Evolutionary conservation across 2,797 vertebrate species (phyloP).

Genomic region (Gymnothorax reevesii): DNA sequence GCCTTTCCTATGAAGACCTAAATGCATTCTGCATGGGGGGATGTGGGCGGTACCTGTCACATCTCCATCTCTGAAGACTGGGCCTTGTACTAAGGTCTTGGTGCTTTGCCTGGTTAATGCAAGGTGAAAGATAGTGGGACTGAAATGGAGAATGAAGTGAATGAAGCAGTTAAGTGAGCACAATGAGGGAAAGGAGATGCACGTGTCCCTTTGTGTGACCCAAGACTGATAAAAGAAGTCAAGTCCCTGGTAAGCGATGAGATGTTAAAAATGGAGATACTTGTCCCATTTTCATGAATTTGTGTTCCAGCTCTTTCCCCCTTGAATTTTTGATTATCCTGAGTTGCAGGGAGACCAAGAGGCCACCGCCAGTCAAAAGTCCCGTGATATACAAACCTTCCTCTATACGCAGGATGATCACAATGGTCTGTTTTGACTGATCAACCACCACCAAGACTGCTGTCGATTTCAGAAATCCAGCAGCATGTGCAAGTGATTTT

Average conservation of each 20-base stretch:
- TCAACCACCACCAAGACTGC: background rate
- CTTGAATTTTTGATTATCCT: background rate
- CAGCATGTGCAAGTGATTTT: background rate
- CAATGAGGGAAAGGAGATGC: background rate
- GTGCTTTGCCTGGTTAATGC: background rate
- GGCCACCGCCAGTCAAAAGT: background rate
- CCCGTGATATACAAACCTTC: background rate
- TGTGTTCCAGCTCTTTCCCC: too few species aligned
- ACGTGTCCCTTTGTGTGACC: background rate
- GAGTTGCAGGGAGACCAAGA: background rate
- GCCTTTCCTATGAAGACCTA: background rate
- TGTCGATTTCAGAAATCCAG: background rate
- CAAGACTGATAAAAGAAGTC: background rate
- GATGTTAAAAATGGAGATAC: background rate
- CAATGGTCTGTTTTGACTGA: background rate
- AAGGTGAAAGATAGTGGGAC: background rate
- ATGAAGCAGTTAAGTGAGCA: background rate
- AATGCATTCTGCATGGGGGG: background rate
- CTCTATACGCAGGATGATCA: background rate
- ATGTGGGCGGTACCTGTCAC: background rate
- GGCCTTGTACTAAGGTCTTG: background rate
- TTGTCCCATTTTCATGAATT: too few species aligned
- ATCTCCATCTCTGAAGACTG: background rate
- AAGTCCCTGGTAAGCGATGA: background rate
- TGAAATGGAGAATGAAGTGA: background rate